A percentile compares a stretch with the other conserved stretches of the same genome.
phyloP scores from a whole-genome alignment of 2,797 vertebrate genomes.

The Sebastes vulpes region DNA sequence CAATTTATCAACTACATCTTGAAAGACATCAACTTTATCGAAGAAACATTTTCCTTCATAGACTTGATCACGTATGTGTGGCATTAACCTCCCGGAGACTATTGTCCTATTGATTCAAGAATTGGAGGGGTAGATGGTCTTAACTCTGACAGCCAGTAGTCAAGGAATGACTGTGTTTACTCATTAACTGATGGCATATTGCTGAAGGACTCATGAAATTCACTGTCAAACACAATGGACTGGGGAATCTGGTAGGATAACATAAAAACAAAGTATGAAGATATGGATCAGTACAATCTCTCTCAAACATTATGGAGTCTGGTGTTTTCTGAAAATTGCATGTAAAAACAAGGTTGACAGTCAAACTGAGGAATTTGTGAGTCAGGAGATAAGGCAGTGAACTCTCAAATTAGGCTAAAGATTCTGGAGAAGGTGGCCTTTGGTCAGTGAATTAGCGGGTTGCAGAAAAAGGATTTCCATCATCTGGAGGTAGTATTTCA shows the following conservation, averaged over 20 bases:
- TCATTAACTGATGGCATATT: neutral
- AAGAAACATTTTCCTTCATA: slow-evolving; percentile 2
- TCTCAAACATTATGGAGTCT: neutral
- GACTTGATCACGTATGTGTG: slow-evolving; percentile 30
- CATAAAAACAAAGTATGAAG: neutral
- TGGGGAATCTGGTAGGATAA: slow-evolving; percentile 19
- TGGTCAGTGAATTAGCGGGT: neutral
- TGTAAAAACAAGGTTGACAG: neutral
- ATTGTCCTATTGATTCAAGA: neutral
- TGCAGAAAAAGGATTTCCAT: too few species aligned
- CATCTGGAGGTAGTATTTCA: neutral
- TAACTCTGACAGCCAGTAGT: slow-evolving; percentile 31
- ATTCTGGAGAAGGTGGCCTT: slow-evolving; percentile 24
- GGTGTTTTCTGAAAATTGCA: neutral
- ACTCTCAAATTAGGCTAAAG: slow-evolving; percentile 13
- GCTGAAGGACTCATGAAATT: neutral
- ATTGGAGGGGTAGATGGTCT: neutral
- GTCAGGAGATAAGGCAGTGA: slow-evolving; percentile 13
- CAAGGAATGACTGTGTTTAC: slow-evolving; percentile 38
- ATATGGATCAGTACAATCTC: neutral
- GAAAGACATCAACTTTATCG: neutral
- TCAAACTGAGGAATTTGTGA: slow-evolving; percentile 30
- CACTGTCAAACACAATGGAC: neutral
- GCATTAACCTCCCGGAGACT: neutral
- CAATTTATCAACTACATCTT: neutral